Evolutionary conservation across 1,140 invertebrate genomes (phyloP), one percentile per base, ranked within the genome.

Genomic region (Plectrocnemia conspersa): DNA sequence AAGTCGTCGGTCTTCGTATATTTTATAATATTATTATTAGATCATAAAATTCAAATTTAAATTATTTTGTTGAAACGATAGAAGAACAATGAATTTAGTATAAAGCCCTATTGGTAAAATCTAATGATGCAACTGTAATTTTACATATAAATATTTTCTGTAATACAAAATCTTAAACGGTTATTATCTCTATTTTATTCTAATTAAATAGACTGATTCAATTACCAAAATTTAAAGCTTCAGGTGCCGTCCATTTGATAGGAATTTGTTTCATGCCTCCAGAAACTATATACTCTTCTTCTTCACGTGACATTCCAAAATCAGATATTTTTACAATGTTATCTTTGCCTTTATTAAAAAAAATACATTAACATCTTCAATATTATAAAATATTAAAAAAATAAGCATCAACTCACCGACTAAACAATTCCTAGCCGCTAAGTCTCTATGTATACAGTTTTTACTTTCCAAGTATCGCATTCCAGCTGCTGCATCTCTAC

Each of bases 201-300:
- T n/a, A 56, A 29, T n/a, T 33, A 33, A 21, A 38, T 48, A 54
- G 55, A 52, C 52, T 42, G 52, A 33, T 33, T n/a, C n/a, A n/a
- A n/a, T 77, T 78, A 89, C 92, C 93, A 75, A 93, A 97, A 76
- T 97, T 95, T 11, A 98, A 75, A 18, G 93, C 93, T 76, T 98
- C 93, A 2, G 93, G 93, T 2, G 93, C 93, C 1, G 93, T 97
- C 94, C 93, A 97, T 71, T 97, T 97, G 38, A 98, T 96, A 0
- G 93, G 93, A 67, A 98, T 97, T 77, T 97, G 93, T 74, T 97
- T 97, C 89, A 97, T 93, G 18, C 93, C 93, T 63, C 95, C 91
- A 1, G 93, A 96, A 29, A 97, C 93, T 56, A 91, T 93, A 64
- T 98, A 98, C 69, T 97, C 93, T 70, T 97, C 89, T 70, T 97